phyloP scores from a whole-genome alignment of 2,797 vertebrate species.

The Gymnothorax javanicus region DNA sequence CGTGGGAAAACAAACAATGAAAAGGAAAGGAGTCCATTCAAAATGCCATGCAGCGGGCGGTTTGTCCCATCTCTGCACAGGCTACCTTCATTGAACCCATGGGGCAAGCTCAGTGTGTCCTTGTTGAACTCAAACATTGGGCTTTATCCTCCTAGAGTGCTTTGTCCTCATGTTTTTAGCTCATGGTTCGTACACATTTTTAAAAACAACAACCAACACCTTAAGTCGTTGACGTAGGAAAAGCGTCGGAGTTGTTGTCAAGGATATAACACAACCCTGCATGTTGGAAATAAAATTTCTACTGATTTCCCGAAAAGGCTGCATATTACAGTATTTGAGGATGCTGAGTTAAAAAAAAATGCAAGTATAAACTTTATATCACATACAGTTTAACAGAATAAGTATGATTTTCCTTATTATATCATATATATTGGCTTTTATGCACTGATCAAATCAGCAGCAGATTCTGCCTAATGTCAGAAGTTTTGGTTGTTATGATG shows the following conservation, averaged over 20 bases:
- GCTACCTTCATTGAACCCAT: neutral
- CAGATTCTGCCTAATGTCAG: too few relatives aligned
- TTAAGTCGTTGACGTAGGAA: neutral
- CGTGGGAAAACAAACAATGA: neutral
- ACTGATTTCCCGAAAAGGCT: too few relatives aligned
- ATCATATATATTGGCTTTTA: too few relatives aligned
- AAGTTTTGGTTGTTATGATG: too few relatives aligned
- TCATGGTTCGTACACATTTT: neutral
- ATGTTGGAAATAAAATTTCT: neutral
- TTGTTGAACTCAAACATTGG: neutral
- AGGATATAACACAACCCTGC: neutral
- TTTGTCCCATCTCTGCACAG: neutral
- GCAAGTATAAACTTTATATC: too few relatives aligned
- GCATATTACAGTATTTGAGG: too few relatives aligned
- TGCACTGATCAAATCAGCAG: too few relatives aligned
- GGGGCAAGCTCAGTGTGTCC: neutral
- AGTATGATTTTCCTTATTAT: too few relatives aligned
- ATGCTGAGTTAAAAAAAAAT: too few relatives aligned
- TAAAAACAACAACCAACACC: neutral
- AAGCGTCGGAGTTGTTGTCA: neutral
- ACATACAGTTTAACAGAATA: too few relatives aligned
- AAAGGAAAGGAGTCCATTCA: neutral
- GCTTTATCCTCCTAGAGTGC: neutral
- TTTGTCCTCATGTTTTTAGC: neutral
- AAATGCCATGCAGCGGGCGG: neutral